Evolutionary conservation across 2,113 vertebrate genomes (phyloP).

Genomic region (Oryzias celebensis): DNA sequence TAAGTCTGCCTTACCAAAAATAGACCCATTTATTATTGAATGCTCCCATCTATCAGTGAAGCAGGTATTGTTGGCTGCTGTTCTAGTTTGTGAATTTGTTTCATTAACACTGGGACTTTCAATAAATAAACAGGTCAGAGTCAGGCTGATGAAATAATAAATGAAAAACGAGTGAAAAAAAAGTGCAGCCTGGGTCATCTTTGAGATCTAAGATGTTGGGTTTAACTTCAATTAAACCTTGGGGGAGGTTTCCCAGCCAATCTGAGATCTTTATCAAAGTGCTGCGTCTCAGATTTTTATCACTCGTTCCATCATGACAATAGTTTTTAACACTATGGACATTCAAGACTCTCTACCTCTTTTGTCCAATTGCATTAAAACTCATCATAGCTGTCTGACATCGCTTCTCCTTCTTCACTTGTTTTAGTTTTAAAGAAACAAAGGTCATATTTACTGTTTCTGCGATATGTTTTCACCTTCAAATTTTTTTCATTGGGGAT

Average conservation of each 20-base stretch:
- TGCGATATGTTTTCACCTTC: too few species aligned
- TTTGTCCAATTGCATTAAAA: constrained; percentile 16
- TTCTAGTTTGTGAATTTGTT: constrained; percentile 54
- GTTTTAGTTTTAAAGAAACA: too few species aligned
- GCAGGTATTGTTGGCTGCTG: constrained; percentile 4
- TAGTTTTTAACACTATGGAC: constrained; percentile 64
- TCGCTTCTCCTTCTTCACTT: too few species aligned
- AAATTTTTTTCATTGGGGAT: too few species aligned
- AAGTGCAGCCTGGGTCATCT: constrained; percentile 74
- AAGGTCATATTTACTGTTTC: too few species aligned
- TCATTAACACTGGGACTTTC: constrained; percentile 55
- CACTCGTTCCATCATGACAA: constrained; percentile 72
- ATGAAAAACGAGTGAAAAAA: constrained; percentile 63
- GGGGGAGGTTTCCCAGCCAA: constrained; percentile 73
- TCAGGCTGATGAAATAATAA: neutral
- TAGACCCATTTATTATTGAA: neutral
- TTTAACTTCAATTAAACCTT: constrained; percentile 85
- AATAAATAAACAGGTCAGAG: constrained; percentile 34
- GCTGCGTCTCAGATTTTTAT: constrained; percentile 79
- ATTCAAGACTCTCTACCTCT: constrained; percentile 59
- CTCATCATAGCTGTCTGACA: too few species aligned
- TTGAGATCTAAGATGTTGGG: constrained; percentile 76
- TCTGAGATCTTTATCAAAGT: constrained; percentile 80
- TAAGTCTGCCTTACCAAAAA: neutral
- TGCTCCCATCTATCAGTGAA: constrained; percentile 1